Evolutionary conservation across 1,140 invertebrate species (phyloP), one percentile per base, ranked within the genome.

Genomic region (Drosophila guanche): DNA sequence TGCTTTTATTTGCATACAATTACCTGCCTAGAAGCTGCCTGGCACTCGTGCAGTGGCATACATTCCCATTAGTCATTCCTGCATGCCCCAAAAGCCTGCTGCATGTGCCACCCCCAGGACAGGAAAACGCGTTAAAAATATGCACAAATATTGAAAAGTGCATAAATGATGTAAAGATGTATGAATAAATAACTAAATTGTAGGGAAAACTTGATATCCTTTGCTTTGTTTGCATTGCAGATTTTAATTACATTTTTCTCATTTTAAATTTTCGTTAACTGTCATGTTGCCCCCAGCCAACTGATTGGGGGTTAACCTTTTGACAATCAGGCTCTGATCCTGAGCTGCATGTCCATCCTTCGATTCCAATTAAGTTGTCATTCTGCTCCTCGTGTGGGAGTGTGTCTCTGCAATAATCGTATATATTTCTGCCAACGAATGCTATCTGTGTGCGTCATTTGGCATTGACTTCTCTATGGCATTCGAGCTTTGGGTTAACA

Each of bases 341-440:
- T 47, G 65, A 53, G 56, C 68, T 67, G 40, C 16, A 22, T 58
- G 51, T 63, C 54, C 53, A 74, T 43, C 74, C 66, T 69, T 69
- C 62, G 70, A 57, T 63, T 59, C 65, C 77, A 86, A 75, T 88
- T 81, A 78, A 78, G 75, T 68, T 86, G 83, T 52, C 67, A 14
- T 68, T 61, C 62, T 37, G 67, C 47, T 55, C 33, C 43, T 8
- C 41, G 5, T 46, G 25, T 47, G 29, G 41, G 14, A 10, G 41
- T 45, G 16, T 47, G 29, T 57, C 10, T 20, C 25, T 45, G 37
- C 74, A 84, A 84, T 81, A 74, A 83, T 83, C 79, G 71, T 77
- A 74, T 47, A 70, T 65, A 56, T 61, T 48, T 41, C 6, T 37
- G 2, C 29, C 27, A 22, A 47, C 33, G 50, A 55, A 61, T 76